Conservation (phyloP, 2,113 vertebrate genomes). For the Alligator sinensis region DNA sequence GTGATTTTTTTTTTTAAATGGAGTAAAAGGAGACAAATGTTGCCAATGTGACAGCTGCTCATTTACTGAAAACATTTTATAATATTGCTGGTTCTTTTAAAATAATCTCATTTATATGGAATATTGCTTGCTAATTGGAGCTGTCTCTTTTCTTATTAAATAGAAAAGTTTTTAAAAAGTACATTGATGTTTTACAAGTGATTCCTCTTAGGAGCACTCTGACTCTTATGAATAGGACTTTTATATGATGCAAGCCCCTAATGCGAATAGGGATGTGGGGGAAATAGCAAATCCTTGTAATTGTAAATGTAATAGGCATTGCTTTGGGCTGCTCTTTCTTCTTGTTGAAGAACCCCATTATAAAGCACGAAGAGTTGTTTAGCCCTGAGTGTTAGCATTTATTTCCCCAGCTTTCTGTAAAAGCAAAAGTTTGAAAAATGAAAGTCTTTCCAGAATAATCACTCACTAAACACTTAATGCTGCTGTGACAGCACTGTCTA, state of each 20-base stretch:
- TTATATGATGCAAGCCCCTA: conserved; percentile 60
- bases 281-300: conserved; percentile 53
- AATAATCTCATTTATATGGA: conserved; percentile 81
- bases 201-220: conserved; percentile 73
- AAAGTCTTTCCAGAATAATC: conserved; percentile 78
- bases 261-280: conserved; percentile 44
- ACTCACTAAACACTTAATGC: conserved; percentile 81
- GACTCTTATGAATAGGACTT: conserved; percentile 76
- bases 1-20: neutral
- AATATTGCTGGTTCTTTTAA: conserved; percentile 78
- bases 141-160: conserved; percentile 84
- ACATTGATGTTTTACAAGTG: conserved; percentile 76
- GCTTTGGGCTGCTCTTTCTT: conserved; percentile 51
- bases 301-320: conserved; percentile 56
- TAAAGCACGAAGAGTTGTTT: conserved; percentile 61
- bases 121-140: conserved; percentile 83
- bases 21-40: conserved; percentile 38
- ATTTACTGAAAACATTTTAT: conserved; percentile 80
- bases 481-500: conserved; percentile 84
- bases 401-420: conserved; percentile 58
- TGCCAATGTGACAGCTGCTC: conserved; percentile 73
- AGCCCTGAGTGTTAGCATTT: conserved; percentile 71
- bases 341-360: conserved; percentile 58
- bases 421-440: conserved; percentile 76
- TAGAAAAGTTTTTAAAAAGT: conserved; percentile 80